phyloP scores from a whole-genome alignment of 2,113 vertebrate genomes.

The Chunga burmeisteri region DNA sequence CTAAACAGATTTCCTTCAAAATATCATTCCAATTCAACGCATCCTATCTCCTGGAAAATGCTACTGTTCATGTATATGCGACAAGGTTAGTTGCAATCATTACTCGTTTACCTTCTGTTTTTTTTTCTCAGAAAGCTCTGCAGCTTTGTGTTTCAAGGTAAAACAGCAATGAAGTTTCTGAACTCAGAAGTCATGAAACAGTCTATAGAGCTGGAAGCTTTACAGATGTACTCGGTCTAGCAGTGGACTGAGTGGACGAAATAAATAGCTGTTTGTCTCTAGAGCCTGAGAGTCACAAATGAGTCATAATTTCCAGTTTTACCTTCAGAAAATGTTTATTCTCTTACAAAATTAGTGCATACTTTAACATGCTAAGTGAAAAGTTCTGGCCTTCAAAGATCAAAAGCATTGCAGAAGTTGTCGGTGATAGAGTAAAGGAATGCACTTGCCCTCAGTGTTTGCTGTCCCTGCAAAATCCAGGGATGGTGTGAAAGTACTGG shows the following conservation, averaged over 20 bases:
- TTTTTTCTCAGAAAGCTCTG: background rate
- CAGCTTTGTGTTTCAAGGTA: background rate
- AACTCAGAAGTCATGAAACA: background rate
- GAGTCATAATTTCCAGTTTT: background rate
- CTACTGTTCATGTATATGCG: conserved; percentile 81
- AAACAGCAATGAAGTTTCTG: background rate
- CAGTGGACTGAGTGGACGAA: background rate
- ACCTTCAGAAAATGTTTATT: background rate
- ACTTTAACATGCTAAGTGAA: background rate
- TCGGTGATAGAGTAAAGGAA: background rate
- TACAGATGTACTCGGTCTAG: background rate
- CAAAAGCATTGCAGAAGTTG: background rate
- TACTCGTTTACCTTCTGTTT: background rate
- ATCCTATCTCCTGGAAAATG: conserved; percentile 77
- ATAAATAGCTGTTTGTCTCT: background rate
- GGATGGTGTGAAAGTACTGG: background rate
- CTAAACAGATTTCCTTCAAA: conserved; percentile 82
- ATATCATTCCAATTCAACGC: conserved; percentile 89
- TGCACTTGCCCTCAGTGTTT: background rate
- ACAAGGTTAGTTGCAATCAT: conserved; percentile 80
- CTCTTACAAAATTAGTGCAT: background rate
- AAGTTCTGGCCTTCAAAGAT: background rate
- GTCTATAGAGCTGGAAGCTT: background rate
- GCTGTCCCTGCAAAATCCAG: background rate
- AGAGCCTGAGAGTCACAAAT: background rate